Evolutionary conservation across 2,113 vertebrate genomes (phyloP).

Genomic region (Pseudorectes ferrugineus): DNA sequence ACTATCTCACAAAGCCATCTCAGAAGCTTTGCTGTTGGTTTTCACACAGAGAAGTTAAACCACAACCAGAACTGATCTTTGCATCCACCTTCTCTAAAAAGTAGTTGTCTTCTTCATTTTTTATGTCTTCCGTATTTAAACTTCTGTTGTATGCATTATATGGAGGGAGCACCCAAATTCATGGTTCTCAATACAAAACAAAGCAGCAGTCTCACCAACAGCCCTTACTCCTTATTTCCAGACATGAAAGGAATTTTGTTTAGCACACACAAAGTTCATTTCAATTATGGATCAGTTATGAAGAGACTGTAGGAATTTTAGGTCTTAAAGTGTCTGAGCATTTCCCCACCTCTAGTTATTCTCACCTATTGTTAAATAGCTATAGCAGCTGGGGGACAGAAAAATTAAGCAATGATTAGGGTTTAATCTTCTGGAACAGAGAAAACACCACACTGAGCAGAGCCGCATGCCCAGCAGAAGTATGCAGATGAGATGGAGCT

Average conservation of each 20-base stretch:
- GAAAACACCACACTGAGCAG: neutral
- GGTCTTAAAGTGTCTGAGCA: neutral
- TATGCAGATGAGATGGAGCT: neutral
- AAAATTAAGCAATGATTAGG: neutral
- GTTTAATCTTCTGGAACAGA: neutral
- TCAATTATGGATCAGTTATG: neutral
- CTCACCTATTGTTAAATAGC: neutral
- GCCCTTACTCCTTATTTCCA: neutral
- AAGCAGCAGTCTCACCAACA: neutral
- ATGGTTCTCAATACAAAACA: neutral
- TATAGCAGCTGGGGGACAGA: neutral
- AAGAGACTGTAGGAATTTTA: neutral
- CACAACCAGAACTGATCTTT: neutral
- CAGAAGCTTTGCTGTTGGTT: neutral
- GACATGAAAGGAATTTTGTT: neutral
- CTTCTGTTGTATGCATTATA: neutral
- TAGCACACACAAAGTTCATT: neutral
- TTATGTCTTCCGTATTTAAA: neutral
- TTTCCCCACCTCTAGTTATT: neutral
- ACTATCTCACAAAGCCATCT: neutral
- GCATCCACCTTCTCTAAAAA: neutral
- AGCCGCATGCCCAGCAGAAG: neutral
- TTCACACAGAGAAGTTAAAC: neutral
- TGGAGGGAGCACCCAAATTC: neutral
- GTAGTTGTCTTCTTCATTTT: neutral